phyloP scores from a whole-genome alignment of 2,797 vertebrate species.

The Erithacus rubecula region DNA sequence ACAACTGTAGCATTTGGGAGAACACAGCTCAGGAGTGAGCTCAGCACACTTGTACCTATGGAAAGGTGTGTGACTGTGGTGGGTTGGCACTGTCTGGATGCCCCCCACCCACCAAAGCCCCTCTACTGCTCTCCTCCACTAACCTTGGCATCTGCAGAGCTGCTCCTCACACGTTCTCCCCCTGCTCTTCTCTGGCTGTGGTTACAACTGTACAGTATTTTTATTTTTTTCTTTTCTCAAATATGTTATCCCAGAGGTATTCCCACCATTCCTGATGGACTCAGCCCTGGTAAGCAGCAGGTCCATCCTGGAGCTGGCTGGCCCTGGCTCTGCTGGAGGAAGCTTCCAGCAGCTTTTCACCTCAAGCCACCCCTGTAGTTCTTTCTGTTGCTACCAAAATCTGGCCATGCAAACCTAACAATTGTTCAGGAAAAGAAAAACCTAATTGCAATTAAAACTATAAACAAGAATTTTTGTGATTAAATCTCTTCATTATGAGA shows the following conservation, averaged over 20 bases:
- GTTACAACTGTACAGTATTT: neutral
- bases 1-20: neutral
- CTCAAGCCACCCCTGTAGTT: neutral
- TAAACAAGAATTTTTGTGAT: neutral
- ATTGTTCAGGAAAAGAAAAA: neutral
- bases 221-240: neutral
- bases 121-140: neutral
- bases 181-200: neutral
- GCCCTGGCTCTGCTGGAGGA: neutral
- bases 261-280: neutral
- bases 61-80: neutral
- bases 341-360: neutral
- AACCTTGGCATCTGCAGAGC: neutral
- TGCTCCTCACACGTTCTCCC: neutral
- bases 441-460: neutral
- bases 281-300: neutral
- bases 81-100: neutral
- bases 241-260: neutral
- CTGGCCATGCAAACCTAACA: neutral
- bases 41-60: accelerated
- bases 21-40: neutral
- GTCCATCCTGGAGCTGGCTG: neutral
- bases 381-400: neutral
- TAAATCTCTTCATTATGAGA: neutral
- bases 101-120: neutral